Percentiles rank a stretch among this genome's conserved stretches.
Conservation (phyloP, 2,797 vertebrate species). For the Takifugu rubripes region DNA sequence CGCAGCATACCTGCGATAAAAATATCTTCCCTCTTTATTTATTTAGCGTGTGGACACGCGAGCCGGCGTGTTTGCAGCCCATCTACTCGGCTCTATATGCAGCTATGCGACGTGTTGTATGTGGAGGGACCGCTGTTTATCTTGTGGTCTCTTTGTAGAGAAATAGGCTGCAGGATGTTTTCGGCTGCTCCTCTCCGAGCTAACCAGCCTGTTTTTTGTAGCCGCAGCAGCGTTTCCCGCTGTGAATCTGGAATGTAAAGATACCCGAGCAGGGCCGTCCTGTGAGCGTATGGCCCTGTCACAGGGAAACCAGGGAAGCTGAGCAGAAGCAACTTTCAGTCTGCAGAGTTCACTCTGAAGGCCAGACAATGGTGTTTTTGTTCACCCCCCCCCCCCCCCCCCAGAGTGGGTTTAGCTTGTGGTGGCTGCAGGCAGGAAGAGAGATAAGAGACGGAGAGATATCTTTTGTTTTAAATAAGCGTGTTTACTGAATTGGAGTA, state of each 20-base stretch:
- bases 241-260: constrained; percentile 26
- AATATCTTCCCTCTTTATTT: constrained; percentile 4
- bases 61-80: neutral
- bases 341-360: constrained; percentile 30
- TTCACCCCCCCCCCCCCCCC: constrained; percentile 8
- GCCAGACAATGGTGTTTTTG: constrained; percentile 60
- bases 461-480: constrained; percentile 13
- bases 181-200: neutral
- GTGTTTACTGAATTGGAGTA: constrained; percentile 13
- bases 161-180: constrained; percentile 8
- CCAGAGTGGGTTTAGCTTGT: constrained; percentile 16
- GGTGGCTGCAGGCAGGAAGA: constrained; percentile 37
- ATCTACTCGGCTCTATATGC: neutral
- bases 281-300: constrained; percentile 17
- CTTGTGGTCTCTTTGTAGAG: constrained; percentile 10
- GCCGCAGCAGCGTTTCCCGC: neutral
- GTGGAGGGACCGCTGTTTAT: constrained; percentile 27
- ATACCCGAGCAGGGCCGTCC: constrained; percentile 19
- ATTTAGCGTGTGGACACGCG: neutral
- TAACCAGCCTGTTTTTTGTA: neutral
- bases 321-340: constrained; percentile 31
- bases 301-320: constrained; percentile 32
- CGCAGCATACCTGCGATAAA: constrained; percentile 26
- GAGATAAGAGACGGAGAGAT: constrained; percentile 25
- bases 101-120: constrained; percentile 20